Evolutionary conservation across 2,113 vertebrate genomes (phyloP).

Genomic region (Callocephalon fimbriatum): DNA sequence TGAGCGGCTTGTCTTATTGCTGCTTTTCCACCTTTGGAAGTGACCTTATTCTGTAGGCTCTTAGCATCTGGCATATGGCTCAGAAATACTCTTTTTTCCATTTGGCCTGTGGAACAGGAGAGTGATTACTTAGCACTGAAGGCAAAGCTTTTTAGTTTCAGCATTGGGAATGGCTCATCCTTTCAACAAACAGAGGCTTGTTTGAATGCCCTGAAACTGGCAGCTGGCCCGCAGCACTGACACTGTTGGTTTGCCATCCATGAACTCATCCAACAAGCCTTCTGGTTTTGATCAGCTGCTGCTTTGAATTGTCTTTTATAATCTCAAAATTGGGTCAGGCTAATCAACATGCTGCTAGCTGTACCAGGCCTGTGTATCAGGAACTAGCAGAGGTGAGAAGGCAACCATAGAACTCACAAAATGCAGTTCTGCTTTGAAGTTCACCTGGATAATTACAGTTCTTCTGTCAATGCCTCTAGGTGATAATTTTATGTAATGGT

Average conservation of each 20-base stretch:
- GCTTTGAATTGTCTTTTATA: background rate
- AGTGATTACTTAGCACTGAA: background rate
- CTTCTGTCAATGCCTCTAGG: background rate
- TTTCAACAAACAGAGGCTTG: background rate
- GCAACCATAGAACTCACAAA: rapidly evolving
- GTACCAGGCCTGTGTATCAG: background rate
- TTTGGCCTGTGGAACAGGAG: background rate
- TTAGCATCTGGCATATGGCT: background rate
- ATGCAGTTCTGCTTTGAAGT: background rate
- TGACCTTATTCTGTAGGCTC: background rate
- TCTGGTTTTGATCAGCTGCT: background rate
- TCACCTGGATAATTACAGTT: slow-evolving; percentile 18
- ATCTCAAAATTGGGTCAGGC: background rate
- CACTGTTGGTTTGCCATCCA: background rate
- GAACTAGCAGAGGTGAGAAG: background rate
- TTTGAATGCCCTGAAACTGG: background rate
- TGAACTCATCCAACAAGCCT: background rate
- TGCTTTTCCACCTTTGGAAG: background rate
- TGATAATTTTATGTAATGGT: slow-evolving; percentile 31
- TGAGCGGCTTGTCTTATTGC: background rate
- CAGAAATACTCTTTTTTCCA: background rate
- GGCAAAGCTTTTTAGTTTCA: background rate
- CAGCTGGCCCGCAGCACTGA: background rate
- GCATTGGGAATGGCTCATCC: background rate
- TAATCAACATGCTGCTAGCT: background rate